Evolutionary conservation across 2,888 invertebrate species (phyloP), one percentile per base, ranked within the genome.

Genomic region (Nudaria mundana): DNA sequence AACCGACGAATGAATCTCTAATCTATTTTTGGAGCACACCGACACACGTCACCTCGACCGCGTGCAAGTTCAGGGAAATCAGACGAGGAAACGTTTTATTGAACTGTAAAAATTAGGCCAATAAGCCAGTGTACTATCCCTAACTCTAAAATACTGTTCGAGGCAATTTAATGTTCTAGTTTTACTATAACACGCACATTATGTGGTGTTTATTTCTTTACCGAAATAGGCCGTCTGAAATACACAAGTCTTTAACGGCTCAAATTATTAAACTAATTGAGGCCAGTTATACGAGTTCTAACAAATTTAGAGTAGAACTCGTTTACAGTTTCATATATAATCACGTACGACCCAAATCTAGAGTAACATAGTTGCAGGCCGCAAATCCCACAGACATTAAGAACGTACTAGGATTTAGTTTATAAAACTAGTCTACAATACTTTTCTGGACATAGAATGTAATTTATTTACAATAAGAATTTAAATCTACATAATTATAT

Each of bases 21-120:
- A 57, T 71, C 76, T 79, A 79, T 79, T 79, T 77, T 60, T 16
- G 71, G 54, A 15, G 54, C 48, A 42, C 53, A 60, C 44, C 52
- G 58, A 55, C 52, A 53, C 63, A 58, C 64, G 64, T 63, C 63
- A 54, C 59, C 54, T 63, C 66, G 66, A 56, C 60, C 62, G 66
- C 71, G 76, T 58, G 72, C 84, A 85, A 84, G 84, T 85, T 85
- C 85, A 84, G 72, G 84, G 82, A 83, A 83, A 80, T 66, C 66
- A 71, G 75, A 71, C 68, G 65, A 62, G 74, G 71, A 73, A 75
- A 77, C 75, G 73, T 75, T 77, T 74, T 80, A 78, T 77, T 71
- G 71, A 76, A 76, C 76, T 67, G 63, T 42, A 56, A 56, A 37
- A 78, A 76, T 68, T 76, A 63, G 76, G 79, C 66, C 78, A 79